phyloP scores from a whole-genome alignment of 2,797 vertebrate genomes.

The Alosa sapidissima region DNA sequence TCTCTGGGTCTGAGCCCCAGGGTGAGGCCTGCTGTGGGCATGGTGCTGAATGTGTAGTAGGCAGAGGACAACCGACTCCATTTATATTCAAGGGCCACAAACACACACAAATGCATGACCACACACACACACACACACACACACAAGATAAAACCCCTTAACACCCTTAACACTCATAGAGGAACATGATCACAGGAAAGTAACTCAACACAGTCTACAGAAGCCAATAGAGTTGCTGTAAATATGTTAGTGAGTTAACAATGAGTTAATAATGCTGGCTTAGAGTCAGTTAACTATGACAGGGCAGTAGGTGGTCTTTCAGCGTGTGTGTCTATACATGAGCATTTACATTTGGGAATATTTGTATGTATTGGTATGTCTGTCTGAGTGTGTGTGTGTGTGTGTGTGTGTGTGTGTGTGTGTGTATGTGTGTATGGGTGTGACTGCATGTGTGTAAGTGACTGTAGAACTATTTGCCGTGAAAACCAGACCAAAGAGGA shows the following conservation, averaged over 20 bases:
- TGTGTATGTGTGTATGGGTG: background rate
- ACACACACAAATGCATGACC: background rate
- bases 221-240: background rate
- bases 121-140: background rate
- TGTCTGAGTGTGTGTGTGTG: slow-evolving; percentile 6
- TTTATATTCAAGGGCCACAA: no score
- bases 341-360: background rate
- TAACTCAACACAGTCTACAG: background rate
- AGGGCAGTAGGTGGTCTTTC: background rate
- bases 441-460: background rate
- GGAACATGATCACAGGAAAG: background rate
- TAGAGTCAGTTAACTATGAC: background rate
- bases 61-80: background rate
- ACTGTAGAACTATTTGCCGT: slow-evolving; percentile 1
- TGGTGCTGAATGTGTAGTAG: background rate
- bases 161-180: no score
- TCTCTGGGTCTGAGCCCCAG: background rate
- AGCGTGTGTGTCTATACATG: background rate
- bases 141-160: background rate
- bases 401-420: slow-evolving; percentile 11
- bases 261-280: background rate
- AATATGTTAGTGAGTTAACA: background rate
- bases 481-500: slow-evolving; percentile 18
- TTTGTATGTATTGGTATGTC: background rate
- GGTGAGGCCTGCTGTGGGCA: background rate